These are phyloP conservation scores for Anguilla obscura DNA, from an alignment of 2,797 vertebrate genomes.

Conservation along the genomic window DNA sequence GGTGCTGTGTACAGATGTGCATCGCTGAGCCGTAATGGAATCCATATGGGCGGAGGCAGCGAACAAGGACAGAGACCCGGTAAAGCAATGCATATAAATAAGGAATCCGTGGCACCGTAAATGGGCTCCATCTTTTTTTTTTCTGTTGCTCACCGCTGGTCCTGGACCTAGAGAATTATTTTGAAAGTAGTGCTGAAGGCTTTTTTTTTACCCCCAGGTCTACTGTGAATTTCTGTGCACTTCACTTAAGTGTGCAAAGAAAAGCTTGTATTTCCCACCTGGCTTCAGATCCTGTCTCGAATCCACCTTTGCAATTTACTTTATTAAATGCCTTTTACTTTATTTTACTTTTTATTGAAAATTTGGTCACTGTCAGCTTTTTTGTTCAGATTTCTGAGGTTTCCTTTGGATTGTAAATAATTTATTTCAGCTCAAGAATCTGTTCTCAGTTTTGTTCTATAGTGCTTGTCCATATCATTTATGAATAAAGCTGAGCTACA, in stretches of 20 bases:
- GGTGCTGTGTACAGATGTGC: constrained; percentile 21
- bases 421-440: neutral
- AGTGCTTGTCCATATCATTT: neutral
- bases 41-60: neutral
- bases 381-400: neutral
- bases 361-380: neutral
- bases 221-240: neutral
- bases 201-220: neutral
- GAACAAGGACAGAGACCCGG: constrained; percentile 15
- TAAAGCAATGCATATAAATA: constrained; percentile 29
- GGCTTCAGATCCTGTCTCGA: neutral
- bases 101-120: neutral
- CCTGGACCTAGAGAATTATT: constrained; percentile 13
- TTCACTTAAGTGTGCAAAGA: neutral
- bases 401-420: neutral
- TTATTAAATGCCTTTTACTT: neutral
- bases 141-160: neutral
- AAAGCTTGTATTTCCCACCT: constrained; percentile 19
- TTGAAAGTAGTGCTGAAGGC: neutral
- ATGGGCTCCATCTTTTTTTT: constrained; percentile 8
- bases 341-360: neutral
- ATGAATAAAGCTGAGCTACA: neutral
- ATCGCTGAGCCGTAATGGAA: constrained; percentile 22
- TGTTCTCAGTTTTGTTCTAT: neutral
- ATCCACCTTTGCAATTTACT: neutral